Evolutionary conservation across 2,888 invertebrate genomes (phyloP), one percentile per base, ranked within the genome.

Genomic region (Rhingia rostrata): DNA sequence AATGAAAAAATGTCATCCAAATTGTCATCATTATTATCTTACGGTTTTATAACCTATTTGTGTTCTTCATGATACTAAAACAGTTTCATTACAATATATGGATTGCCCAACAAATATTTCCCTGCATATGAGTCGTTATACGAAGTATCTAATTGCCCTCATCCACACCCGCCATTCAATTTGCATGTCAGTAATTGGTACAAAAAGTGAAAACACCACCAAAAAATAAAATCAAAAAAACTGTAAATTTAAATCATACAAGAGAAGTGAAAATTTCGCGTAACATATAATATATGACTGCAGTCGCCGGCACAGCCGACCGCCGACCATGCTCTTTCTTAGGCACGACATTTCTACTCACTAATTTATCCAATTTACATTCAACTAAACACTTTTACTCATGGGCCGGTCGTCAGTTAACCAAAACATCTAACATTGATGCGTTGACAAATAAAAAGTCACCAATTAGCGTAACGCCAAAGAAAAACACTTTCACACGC

Each of bases 371-470:
- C 22, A 61, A 64, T 66, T 63, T 45, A 64, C 70, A 64, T 70
- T 9, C 45, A 39, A 56, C 54, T 63, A 54, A 58, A 37, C 64
- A 39, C 37, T 41, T 58, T 56, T 49, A 37, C 72, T 9, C 60
- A 67, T 14, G 39, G 51, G 12, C 30, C 70, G 41, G 51, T 2
- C 22, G 22, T 22, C 39, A 69, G 43, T 64, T 53, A 51, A 51
- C 56, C 35, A 45, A 54, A 63, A 63, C 41, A 43, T 61, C 72
- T 56, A 10, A 60, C 9, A 35, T 14, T 14, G 72, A 67, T 73
- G 51, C 49, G 79, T 73, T 79, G 63, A 73, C 79, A 83, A 79
- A 83, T 73, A 83, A 83, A 79, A 66, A 79, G 63, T 33, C 12
- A 73, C 56, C 79, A 79, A 73, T 83, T 83, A 83, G 79, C 83